Conservation (phyloP, 2,797 vertebrate species). For the Thripadectes ignobilis region DNA sequence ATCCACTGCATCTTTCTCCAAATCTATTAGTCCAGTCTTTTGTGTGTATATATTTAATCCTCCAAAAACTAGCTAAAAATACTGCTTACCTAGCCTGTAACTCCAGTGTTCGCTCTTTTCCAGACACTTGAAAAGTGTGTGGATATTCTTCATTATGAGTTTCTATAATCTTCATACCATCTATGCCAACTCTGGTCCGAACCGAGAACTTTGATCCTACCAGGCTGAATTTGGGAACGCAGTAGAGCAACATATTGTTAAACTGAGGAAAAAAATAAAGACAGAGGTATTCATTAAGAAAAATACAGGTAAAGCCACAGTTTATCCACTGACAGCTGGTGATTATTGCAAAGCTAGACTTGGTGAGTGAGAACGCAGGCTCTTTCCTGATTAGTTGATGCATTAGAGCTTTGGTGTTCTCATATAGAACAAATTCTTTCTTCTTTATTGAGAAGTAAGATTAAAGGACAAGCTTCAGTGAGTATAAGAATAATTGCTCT, state of each 20-base stretch:
- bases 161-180: constrained; percentile 92
- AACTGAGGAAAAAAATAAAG: constrained; percentile 78
- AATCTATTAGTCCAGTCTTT: neutral
- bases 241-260: constrained; percentile 98
- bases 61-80: neutral
- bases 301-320: neutral
- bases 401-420: neutral
- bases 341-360: neutral
- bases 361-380: neutral
- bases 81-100: constrained; percentile 89
- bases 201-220: constrained; percentile 92
- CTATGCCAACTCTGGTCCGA: constrained; percentile 91
- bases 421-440: neutral
- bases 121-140: constrained; percentile 97
- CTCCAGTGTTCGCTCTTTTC: constrained; percentile 93
- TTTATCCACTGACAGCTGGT: neutral
- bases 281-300: neutral
- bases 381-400: neutral
- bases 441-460: neutral
- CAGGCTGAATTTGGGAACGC: constrained; percentile 96
- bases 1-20: neutral
- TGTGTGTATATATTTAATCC: neutral
- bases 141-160: constrained; percentile 94
- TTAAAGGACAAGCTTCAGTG: neutral
- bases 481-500: neutral